phyloP scores from a whole-genome alignment of 2,113 vertebrate species.

The Talpa occidentalis region DNA sequence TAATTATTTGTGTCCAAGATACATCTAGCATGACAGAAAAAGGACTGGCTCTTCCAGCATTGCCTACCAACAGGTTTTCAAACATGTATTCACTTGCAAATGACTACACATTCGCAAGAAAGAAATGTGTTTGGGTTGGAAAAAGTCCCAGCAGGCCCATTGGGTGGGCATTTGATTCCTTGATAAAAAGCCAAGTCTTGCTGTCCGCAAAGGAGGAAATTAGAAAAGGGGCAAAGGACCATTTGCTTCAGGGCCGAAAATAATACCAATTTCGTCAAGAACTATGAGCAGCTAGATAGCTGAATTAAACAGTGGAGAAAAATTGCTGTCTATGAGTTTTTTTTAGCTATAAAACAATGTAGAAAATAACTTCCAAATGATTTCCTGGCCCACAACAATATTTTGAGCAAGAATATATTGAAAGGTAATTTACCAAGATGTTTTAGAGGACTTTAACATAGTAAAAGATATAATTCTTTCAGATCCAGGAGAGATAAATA shows the following conservation, averaged over 20 bases:
- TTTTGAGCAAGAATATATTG: conserved; percentile 52
- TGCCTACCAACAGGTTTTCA: conserved; percentile 69
- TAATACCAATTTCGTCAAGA: conserved; percentile 68
- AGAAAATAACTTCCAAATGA: conserved; percentile 62
- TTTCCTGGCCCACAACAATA: conserved; percentile 26
- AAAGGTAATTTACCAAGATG: conserved; percentile 37
- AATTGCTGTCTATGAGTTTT: conserved; percentile 33
- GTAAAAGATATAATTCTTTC: conserved; percentile 31
- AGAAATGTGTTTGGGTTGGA: conserved; percentile 80
- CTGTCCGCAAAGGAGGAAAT: conserved; percentile 71
- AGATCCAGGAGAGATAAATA: conserved; percentile 51
- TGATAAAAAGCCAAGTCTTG: conserved; percentile 76
- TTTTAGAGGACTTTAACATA: conserved; percentile 34
- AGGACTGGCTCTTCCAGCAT: conserved; percentile 25
- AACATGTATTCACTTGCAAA: conserved; percentile 72
- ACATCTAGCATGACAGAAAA: conserved; percentile 54
- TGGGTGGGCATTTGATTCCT: conserved; percentile 79
- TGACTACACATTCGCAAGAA: conserved; percentile 74
- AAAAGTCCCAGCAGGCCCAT: conserved; percentile 77
- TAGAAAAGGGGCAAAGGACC: conserved; percentile 49
- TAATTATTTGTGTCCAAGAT: conserved; percentile 7
- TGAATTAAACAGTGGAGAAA: neutral
- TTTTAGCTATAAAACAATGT: conserved; percentile 32
- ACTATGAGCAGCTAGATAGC: conserved; percentile 24
- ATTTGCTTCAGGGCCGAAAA: conserved; percentile 64